Evolutionary conservation across 2,797 vertebrate genomes (phyloP), one percentile per base, ranked within the genome.

Genomic region (Epinephelus malabaricus): DNA sequence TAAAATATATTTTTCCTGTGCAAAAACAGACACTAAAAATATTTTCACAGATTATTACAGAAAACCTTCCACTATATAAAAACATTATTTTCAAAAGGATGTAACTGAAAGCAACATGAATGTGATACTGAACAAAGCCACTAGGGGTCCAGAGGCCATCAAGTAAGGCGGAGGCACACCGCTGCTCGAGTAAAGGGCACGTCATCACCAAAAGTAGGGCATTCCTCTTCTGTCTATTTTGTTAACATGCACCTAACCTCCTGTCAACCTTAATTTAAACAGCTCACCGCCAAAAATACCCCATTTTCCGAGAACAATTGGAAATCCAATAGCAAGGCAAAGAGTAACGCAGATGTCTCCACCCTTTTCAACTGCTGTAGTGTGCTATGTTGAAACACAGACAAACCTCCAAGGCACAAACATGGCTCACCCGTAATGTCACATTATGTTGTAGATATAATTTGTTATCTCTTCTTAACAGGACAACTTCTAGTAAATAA

Each of bases 131-230:
- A 69, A 61, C 7, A 49, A 56, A 47, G 75, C 80, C 78, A 76
- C 72, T 63, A 67, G 25, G 76, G 27, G 56, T 73, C 73, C 60
- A 76, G 71, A 66, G 53, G 25, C 61, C 45, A 61, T 77, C 43
- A 54, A 77, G 60, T 53, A 27, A 79, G 47, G 62, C 62, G 72
- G 69, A 83, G 18, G 55, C 72, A 69, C 58, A 58, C 25, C 63
- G 27, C 79, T 71, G 87, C 59, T 8, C 0, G 62, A 80, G 73
- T 85, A 86, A 90, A 91, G 85, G 87, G 75, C 87, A 90, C 23
- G 11, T 84, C 83, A 74, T 78, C 85, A 73, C 67, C 27, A 73
- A 79, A 89, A 90, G 85, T 81, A 86, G 82, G 84, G 50, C 86
- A 74, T 68, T 74, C 71, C 51, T 78, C 66, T 51, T 72, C 51